phyloP scores from a whole-genome alignment of 2,113 vertebrate species.

The Pelusios castaneus region DNA sequence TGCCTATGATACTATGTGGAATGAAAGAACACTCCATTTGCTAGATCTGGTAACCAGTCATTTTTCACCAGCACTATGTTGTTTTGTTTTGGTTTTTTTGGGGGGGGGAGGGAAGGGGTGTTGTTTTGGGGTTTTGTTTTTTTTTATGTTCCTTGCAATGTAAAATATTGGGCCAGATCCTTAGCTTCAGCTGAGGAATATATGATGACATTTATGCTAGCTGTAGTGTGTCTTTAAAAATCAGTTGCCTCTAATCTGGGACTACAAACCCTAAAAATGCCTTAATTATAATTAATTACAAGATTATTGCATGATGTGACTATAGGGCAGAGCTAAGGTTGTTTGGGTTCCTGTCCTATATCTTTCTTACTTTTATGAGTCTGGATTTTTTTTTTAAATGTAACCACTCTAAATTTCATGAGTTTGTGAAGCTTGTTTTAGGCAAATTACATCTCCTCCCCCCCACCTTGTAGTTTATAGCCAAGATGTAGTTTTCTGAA shows the following conservation, averaged over 20 bases:
- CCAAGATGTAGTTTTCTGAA: too few relatives aligned
- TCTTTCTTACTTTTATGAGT: neutral
- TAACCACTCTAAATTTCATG: neutral
- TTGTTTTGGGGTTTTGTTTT: too few relatives aligned
- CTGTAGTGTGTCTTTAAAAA: neutral
- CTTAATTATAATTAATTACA: neutral
- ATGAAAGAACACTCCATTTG: neutral
- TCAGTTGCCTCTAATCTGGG: neutral
- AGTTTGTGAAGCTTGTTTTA: neutral
- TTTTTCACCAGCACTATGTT: neutral
- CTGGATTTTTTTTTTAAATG: neutral
- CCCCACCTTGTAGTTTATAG: neutral
- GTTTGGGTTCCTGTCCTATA: neutral
- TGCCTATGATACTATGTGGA: neutral
- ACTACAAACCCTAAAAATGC: neutral
- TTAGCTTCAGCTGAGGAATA: neutral
- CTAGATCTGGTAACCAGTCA: neutral
- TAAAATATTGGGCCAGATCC: too few relatives aligned
- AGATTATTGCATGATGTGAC: too few relatives aligned
- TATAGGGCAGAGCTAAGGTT: neutral
- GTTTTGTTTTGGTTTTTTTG: too few relatives aligned
- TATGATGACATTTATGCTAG: too few relatives aligned
- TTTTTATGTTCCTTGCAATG: neutral
- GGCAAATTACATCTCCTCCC: neutral
- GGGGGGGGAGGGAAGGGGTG: too few relatives aligned